These are phyloP conservation scores for Tachina grossa DNA, from an alignment of 2,888 invertebrate species.

Conservation along the genomic window DNA sequence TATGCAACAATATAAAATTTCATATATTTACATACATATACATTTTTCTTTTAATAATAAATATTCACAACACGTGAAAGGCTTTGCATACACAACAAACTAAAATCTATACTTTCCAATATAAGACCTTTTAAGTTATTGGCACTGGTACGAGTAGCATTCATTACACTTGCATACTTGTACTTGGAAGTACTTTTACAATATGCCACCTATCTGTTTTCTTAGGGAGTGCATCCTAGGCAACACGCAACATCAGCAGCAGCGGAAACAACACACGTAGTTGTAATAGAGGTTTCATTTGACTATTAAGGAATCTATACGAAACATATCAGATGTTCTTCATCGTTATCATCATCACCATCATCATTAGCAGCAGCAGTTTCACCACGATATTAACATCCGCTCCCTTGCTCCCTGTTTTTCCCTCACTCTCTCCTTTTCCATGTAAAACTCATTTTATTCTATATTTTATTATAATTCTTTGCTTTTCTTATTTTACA, in stretches of 20 bases:
- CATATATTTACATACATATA: background rate
- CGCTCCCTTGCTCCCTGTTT: too few species aligned
- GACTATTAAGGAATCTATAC: conserved; percentile 35
- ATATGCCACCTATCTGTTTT: conserved; percentile 30
- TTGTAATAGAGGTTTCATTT: conserved; percentile 61
- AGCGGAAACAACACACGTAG: conserved; percentile 43
- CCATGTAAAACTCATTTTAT: conserved; percentile 24
- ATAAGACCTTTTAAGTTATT: conserved; percentile 48
- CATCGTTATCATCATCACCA: conserved; percentile 32
- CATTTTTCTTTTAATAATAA: conserved; percentile 32
- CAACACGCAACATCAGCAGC: conserved; percentile 29
- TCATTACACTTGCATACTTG: background rate
- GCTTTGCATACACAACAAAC: conserved; percentile 38
- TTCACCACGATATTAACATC: background rate
- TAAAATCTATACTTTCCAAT: conserved; percentile 21
- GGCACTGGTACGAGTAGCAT: background rate
- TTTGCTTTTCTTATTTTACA: conserved; percentile 22
- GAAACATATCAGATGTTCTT: conserved; percentile 27
- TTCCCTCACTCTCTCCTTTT: background rate
- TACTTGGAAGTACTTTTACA: background rate
- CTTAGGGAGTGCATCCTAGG: background rate
- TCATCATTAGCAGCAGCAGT: background rate
- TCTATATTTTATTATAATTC: background rate
- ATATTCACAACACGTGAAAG: conserved; percentile 69
- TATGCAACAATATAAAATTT: conserved; percentile 30